Conservation (phyloP, 2,888 invertebrate genomes). For the Diplazon laetatorius region DNA sequence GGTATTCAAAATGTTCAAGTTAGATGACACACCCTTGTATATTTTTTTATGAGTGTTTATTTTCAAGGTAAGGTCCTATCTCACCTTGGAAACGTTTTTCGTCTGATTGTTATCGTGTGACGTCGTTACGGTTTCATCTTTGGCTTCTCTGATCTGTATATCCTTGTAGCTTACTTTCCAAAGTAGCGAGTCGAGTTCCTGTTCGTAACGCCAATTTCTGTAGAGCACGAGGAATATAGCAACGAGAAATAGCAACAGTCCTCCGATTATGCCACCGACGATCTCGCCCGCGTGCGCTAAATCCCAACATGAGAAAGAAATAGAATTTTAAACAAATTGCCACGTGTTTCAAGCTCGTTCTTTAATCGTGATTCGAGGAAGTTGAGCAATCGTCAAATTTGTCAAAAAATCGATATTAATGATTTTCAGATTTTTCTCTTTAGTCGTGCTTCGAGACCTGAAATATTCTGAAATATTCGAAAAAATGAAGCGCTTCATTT, state of each 20-base stretch:
- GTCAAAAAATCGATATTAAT: no score
- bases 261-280: slow-evolving; percentile 91
- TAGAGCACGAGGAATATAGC: slow-evolving; percentile 91
- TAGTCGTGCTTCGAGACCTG: no score
- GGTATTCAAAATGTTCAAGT: no score
- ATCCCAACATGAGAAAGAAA: slow-evolving; percentile 21
- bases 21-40: no score
- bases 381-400: no score
- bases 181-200: slow-evolving; percentile 94
- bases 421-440: no score
- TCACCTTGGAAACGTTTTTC: slow-evolving; percentile 74
- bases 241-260: slow-evolving; percentile 87
- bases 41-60: no score
- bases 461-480: no score
- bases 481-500: no score
- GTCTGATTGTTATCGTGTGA: slow-evolving; percentile 68
- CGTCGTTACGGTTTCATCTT: slow-evolving; percentile 81
- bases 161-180: slow-evolving; percentile 98
- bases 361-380: no score
- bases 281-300: slow-evolving; percentile 93
- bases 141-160: slow-evolving; percentile 89
- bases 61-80: background rate
- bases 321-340: no score
- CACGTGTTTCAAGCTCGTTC: no score
- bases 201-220: slow-evolving; percentile 97